Evolutionary conservation across 1,140 invertebrate species (phyloP).

Genomic region (Vanessa tameamea): DNA sequence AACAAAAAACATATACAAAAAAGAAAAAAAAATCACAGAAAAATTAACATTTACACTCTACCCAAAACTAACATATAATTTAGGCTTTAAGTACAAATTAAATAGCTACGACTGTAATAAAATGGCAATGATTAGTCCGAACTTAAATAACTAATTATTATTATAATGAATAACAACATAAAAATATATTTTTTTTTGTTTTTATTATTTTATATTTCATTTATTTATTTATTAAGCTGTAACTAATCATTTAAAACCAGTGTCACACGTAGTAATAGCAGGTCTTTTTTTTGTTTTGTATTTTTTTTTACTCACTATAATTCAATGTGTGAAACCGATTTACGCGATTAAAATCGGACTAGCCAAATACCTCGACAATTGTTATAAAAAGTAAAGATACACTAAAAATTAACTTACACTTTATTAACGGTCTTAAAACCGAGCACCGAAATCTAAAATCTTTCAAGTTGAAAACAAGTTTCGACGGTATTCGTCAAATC

Average conservation of each 20-base stretch:
- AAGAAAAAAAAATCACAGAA: slow-evolving; percentile 72
- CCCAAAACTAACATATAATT: slow-evolving; percentile 45
- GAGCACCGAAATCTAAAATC: slow-evolving; percentile 58
- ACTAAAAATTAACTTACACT: slow-evolving; percentile 43
- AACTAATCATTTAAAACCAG: slow-evolving; percentile 1
- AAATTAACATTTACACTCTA: slow-evolving; percentile 61
- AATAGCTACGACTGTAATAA: slow-evolving; percentile 37
- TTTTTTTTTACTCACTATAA: slow-evolving; percentile 1
- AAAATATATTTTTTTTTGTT: slow-evolving; percentile 14
- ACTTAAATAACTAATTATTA: slow-evolving; percentile 34
- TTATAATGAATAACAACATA: slow-evolving; percentile 21
- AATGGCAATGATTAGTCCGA: slow-evolving; percentile 72
- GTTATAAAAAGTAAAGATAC: slow-evolving; percentile 43
- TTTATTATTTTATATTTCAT: slow-evolving; percentile 6
- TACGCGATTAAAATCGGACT: slow-evolving; percentile 52
- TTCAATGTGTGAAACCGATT: slow-evolving; percentile 15
- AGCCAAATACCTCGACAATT: slow-evolving; percentile 54
- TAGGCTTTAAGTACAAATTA: slow-evolving; percentile 42
- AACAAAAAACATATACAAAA: slow-evolving; percentile 54
- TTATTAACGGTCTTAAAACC: slow-evolving; percentile 38
- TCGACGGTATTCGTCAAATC: background rate
- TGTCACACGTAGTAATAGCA: background rate
- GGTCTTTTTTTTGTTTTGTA: background rate
- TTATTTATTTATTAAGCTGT: background rate
- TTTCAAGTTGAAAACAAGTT: background rate